A percentile compares a stretch with the other conserved stretches of the same genome.
These are phyloP conservation scores for Chouioia cunea DNA, from an alignment of 2,888 invertebrate species.

Conservation along the genomic window DNA sequence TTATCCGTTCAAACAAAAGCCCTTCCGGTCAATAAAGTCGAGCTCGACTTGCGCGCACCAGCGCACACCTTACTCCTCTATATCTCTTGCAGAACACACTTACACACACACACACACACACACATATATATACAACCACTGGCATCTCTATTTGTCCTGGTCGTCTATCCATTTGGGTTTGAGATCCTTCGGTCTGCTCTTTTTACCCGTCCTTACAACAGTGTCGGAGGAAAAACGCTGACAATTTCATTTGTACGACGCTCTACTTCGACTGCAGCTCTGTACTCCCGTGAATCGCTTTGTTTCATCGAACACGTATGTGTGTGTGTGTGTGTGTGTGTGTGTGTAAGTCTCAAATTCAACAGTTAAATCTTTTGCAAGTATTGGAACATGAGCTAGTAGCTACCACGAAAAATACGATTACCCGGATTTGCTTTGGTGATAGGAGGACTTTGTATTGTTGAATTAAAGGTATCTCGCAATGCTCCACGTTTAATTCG, in stretches of 20 bases:
- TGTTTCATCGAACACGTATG: conserved; percentile 1
- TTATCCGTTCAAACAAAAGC: too few species aligned
- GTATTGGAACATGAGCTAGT: too few species aligned
- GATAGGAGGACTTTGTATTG: too few species aligned
- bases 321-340: too few species aligned
- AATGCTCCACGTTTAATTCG: too few species aligned
- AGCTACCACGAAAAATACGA: too few species aligned
- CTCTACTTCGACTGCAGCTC: conserved; percentile 19
- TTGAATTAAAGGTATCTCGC: too few species aligned
- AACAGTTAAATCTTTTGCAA: conserved; percentile 4
- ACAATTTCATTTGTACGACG: conserved; percentile 31
- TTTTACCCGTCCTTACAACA: not conserved
- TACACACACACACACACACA: not conserved
- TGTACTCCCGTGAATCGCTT: conserved; percentile 10
- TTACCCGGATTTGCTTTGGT: too few species aligned
- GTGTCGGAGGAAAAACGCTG: conserved; percentile 3
- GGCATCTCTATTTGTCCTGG: conserved; percentile 11
- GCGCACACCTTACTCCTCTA: not conserved
- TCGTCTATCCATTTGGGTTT: conserved; percentile 26
- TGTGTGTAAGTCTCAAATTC: conserved; percentile 1
- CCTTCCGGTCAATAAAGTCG: not conserved
- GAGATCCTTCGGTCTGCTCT: not conserved
- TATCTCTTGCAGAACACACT: not conserved
- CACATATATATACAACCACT: conserved; percentile 6
- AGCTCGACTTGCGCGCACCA: not conserved